These are phyloP conservation scores for Bubo scandiacus DNA, from an alignment of 2,113 vertebrate genomes.

Conservation along the genomic window DNA sequence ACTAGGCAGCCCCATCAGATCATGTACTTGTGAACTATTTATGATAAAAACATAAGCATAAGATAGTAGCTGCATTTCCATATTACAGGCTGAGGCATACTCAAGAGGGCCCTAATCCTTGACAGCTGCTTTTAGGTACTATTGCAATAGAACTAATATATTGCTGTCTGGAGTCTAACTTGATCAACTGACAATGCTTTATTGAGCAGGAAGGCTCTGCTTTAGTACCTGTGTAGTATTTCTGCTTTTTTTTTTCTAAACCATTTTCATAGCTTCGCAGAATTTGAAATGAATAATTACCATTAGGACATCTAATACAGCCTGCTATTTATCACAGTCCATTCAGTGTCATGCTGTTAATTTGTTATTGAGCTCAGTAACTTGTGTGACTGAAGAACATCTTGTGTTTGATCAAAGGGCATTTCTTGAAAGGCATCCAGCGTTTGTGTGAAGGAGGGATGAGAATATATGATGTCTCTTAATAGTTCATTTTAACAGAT, in stretches of 20 bases:
- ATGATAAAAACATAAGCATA: background rate
- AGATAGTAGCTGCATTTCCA: background rate
- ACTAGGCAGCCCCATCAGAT: background rate
- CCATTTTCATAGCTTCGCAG: background rate
- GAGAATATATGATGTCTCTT: background rate
- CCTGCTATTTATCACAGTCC: slow-evolving; percentile 11
- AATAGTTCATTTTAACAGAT: background rate
- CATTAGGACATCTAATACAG: background rate
- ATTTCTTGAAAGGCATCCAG: slow-evolving; percentile 48
- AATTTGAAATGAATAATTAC: slow-evolving; percentile 15
- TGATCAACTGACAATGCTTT: background rate
- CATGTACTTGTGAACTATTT: background rate
- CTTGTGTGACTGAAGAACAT: slow-evolving; percentile 17
- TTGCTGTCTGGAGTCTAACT: background rate
- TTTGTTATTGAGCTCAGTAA: slow-evolving; percentile 8
- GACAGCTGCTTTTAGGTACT: background rate
- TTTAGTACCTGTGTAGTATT: background rate
- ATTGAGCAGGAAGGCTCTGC: background rate
- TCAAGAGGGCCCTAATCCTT: background rate
- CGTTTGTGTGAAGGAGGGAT: background rate
- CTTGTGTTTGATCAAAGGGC: slow-evolving; percentile 15
- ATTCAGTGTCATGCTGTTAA: background rate
- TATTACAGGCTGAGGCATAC: background rate
- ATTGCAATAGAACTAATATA: background rate
- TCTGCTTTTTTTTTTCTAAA: background rate